Conservation (phyloP, 2,888 invertebrate species). For the Phrixothrix hirtus region DNA sequence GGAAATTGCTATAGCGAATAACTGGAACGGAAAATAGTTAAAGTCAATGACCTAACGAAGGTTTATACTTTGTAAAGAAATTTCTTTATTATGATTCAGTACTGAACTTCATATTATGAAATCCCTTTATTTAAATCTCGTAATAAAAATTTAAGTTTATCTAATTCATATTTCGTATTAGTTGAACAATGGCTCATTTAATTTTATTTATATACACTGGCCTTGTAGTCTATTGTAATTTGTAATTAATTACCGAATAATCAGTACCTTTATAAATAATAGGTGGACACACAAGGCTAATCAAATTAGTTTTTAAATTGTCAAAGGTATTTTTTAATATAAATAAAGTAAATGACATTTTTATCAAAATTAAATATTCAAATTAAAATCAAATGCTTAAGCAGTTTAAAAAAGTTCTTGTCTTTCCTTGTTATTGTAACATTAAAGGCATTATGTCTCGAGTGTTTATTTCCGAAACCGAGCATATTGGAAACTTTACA, state of each 20-base stretch:
- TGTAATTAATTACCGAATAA: not conserved
- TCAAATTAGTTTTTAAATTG: too few relatives aligned
- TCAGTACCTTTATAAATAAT: not conserved
- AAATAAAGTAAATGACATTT: too few relatives aligned
- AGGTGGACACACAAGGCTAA: not conserved
- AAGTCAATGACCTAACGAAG: constrained; percentile 19
- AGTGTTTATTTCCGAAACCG: not conserved
- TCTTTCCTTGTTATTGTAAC: not conserved
- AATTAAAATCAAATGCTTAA: not conserved
- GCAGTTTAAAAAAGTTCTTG: too few relatives aligned
- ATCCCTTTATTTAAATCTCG: not conserved
- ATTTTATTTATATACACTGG: not conserved
- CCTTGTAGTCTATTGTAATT: not conserved
- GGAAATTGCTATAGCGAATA: constrained; percentile 15
- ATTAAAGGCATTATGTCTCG: not conserved
- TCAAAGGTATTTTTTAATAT: too few relatives aligned
- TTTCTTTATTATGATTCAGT: constrained; percentile 4
- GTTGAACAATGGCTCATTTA: not conserved
- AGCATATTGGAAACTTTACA: not conserved
- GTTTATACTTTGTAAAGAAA: constrained; percentile 10
- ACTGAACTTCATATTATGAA: not conserved
- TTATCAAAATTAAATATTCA: too few relatives aligned
- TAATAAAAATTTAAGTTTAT: too few relatives aligned
- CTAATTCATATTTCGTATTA: not conserved
- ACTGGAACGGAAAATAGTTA: constrained; percentile 26